Evolutionary conservation across 2,888 invertebrate species (phyloP).

Genomic region (Doris montereyensis): DNA sequence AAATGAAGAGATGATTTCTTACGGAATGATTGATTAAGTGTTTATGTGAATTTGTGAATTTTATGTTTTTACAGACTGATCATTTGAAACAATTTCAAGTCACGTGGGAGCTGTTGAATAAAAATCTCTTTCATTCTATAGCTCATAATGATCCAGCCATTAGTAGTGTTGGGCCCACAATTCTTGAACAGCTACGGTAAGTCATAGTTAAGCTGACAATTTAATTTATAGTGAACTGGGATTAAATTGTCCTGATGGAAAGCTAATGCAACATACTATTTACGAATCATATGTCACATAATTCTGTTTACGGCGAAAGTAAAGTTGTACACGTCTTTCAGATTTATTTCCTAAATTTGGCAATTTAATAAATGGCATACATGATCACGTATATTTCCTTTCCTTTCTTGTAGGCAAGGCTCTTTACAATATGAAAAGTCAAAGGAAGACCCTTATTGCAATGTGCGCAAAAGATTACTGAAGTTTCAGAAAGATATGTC

Average conservation of each 20-base stretch:
- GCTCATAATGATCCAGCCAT: slow-evolving; percentile 76
- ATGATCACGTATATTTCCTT: not conserved
- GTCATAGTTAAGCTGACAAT: not conserved
- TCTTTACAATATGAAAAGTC: slow-evolving; percentile 66
- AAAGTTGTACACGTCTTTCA: no score
- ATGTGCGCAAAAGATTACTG: slow-evolving; percentile 75
- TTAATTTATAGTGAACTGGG: no score
- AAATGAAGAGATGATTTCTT: not conserved
- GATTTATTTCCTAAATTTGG: not conserved
- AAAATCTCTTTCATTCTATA: slow-evolving; percentile 79
- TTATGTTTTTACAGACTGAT: slow-evolving; percentile 73
- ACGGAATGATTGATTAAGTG: no score
- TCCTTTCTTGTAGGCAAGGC: slow-evolving; percentile 54
- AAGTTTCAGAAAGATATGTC: slow-evolving; percentile 78
- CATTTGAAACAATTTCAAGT: slow-evolving; percentile 79
- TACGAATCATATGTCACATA: no score
- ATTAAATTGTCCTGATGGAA: no score
- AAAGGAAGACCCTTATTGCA: slow-evolving; percentile 68
- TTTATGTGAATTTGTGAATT: no score
- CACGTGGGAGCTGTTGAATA: slow-evolving; percentile 81
- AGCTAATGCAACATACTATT: no score
- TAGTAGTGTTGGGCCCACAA: slow-evolving; percentile 76
- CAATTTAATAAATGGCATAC: not conserved
- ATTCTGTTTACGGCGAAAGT: no score
- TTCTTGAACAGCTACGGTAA: slow-evolving; percentile 75